Evolutionary conservation across 2,888 invertebrate genomes (phyloP), one percentile per base, ranked within the genome.

Genomic region (Cataglyphis altisquamis): DNA sequence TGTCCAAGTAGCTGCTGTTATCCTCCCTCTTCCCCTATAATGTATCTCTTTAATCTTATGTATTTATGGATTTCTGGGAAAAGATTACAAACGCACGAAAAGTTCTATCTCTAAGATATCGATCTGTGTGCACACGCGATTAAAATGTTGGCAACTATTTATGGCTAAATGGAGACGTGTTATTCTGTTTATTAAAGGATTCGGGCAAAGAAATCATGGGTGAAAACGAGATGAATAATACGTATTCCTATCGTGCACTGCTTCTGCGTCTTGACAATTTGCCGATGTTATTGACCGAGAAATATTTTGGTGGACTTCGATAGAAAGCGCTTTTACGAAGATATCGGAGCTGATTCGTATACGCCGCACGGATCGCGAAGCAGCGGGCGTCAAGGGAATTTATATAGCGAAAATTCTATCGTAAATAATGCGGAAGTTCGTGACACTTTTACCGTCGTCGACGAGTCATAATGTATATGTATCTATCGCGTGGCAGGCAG

Each of bases 341-440:
- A 36, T n/a, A n/a, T 81, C 80, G 48, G 36, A 52, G 18, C 32
- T 57, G 77, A 29, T 81, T 29, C 57, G 83, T 57, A 74, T 57
- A 70, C 63, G 41, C 12, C 1, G 18, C 64, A 67, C 88, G 86
- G 78, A 80, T 70, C 84, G 63, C 60, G 41, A 74, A 74, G 64
- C 52, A 70, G 73, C 77, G 55, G 67, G 45, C 55, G 21, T 72
- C 77, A 73, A 52, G 70, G 12, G 41, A 67, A 74, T 60, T 90
- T 84, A 84, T 87, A 85, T 83, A 89, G 74, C 80, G 82, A 75
- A 70, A 85, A 89, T 90, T 87, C 83, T 72, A 82, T 88, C 86
- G 90, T 86, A 89, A 89, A 87, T 85, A 91, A 88, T 87, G 63
- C 52, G 68, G 29, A 84, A 90, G 85, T 86, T 88, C 72, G 85